These are phyloP conservation scores for Cheilosia variabilis DNA, from an alignment of 2,888 invertebrate species.

Conservation along the genomic window DNA sequence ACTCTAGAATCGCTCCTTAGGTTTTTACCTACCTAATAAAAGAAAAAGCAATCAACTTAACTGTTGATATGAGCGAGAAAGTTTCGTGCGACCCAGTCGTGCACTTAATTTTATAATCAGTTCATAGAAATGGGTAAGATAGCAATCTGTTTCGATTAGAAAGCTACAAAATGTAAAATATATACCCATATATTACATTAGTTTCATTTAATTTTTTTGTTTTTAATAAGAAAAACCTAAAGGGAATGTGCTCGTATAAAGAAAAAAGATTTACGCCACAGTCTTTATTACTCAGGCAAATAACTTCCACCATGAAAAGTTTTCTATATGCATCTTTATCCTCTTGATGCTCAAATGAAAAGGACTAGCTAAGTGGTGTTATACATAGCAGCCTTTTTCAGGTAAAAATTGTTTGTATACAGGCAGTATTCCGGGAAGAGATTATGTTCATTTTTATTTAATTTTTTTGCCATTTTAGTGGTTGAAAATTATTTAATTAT, in stretches of 20 bases:
- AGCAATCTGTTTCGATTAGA: background rate
- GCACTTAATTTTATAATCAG: too few relatives aligned
- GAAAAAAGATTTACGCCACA: slow-evolving; percentile 28
- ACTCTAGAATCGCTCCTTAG: too few relatives aligned
- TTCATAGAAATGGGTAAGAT: background rate
- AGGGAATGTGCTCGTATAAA: slow-evolving; percentile 1
- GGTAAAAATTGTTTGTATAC: slow-evolving; percentile 53
- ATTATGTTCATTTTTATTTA: slow-evolving; percentile 39
- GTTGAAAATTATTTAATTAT: slow-evolving; percentile 38
- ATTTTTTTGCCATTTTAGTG: slow-evolving; percentile 50
- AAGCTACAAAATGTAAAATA: background rate
- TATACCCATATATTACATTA: background rate
- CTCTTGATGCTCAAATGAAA: slow-evolving; percentile 43
- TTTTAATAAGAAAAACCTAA: slow-evolving; percentile 12
- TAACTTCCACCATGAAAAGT: slow-evolving; percentile 39
- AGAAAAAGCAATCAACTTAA: too few relatives aligned
- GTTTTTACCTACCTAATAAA: too few relatives aligned
- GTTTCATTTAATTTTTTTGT: slow-evolving; percentile 15
- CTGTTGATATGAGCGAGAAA: too few relatives aligned
- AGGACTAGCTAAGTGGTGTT: slow-evolving; percentile 42
- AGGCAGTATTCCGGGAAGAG: slow-evolving; percentile 17
- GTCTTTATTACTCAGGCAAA: slow-evolving; percentile 60
- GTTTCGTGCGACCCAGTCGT: background rate
- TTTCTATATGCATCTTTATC: background rate
- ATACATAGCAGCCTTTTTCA: slow-evolving; percentile 31